Percentiles rank a stretch among this genome's conserved stretches.
Conservation (phyloP, 2,888 invertebrate species). For the Calliscelio sp. region DNA sequence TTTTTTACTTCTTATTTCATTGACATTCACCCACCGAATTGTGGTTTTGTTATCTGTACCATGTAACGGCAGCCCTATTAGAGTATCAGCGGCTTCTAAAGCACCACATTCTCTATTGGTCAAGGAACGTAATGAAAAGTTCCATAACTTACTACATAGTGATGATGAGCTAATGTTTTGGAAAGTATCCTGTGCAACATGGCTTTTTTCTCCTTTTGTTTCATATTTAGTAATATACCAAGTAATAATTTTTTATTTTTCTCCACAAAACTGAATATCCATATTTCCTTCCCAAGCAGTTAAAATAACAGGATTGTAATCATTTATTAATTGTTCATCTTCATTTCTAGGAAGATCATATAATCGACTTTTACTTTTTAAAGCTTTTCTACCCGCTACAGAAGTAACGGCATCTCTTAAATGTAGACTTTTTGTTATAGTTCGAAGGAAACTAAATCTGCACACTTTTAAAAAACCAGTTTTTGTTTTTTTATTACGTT, state of each 20-base stretch:
- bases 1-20: slow-evolving; percentile 36
- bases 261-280: slow-evolving; percentile 6
- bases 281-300: slow-evolving; percentile 41
- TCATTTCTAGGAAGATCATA: slow-evolving; percentile 71
- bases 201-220: slow-evolving; percentile 68
- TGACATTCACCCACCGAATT: background rate
- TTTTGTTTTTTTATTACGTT: too few relatives aligned
- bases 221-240: slow-evolving; percentile 21
- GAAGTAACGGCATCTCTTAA: too few relatives aligned
- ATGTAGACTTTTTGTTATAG: too few relatives aligned
- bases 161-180: background rate
- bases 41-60: too few relatives aligned
- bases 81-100: slow-evolving; percentile 54
- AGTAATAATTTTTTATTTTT: slow-evolving; percentile 43
- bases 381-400: slow-evolving; percentile 68
- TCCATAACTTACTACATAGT: slow-evolving; percentile 76
- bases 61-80: slow-evolving; percentile 61
- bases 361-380: slow-evolving; percentile 74
- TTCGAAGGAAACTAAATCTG: too few relatives aligned
- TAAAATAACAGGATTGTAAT: slow-evolving; percentile 27
- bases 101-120: slow-evolving; percentile 17
- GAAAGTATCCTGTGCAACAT: slow-evolving; percentile 21
- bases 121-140: slow-evolving; percentile 1
- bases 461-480: too few relatives aligned
- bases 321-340: slow-evolving; percentile 18